Evolutionary conservation across 2,888 invertebrate genomes (phyloP).

Genomic region (Meiosimyza platycephala): DNA sequence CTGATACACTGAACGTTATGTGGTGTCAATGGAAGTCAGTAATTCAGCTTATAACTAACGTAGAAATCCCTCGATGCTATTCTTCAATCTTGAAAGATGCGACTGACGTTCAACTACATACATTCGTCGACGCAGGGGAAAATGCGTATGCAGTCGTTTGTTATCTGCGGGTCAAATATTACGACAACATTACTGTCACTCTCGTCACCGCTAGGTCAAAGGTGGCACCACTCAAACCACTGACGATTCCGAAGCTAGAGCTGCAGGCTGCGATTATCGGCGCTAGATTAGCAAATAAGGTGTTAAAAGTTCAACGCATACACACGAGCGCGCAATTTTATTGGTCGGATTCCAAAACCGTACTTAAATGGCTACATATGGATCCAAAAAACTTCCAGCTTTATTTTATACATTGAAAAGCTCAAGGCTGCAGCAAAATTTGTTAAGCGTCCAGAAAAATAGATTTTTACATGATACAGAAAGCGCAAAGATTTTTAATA

Average conservation of each 20-base stretch:
- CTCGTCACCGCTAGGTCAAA: neutral
- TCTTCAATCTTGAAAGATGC: slow-evolving; percentile 25
- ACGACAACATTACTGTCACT: neutral
- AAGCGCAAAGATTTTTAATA: slow-evolving; percentile 16
- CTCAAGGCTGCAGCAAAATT: slow-evolving; percentile 2
- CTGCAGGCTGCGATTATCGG: slow-evolving; percentile 38
- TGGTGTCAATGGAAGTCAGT: slow-evolving; percentile 38
- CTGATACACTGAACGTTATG: slow-evolving; percentile 22
- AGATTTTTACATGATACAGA: neutral
- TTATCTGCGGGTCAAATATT: neutral
- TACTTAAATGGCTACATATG: slow-evolving; percentile 41
- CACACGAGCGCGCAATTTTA: neutral
- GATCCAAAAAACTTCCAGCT: slow-evolving; percentile 39
- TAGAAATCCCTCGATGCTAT: slow-evolving; percentile 34
- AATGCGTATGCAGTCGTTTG: neutral
- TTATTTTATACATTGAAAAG: slow-evolving; percentile 7
- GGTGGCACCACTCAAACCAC: neutral
- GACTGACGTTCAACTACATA: slow-evolving; percentile 42
- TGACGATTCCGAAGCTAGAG: slow-evolving; percentile 16
- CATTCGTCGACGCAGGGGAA: slow-evolving; percentile 8
- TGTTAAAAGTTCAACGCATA: slow-evolving; percentile 1
- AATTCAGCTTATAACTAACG: slow-evolving; percentile 19
- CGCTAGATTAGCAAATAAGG: slow-evolving; percentile 32
- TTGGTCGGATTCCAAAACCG: slow-evolving; percentile 42
- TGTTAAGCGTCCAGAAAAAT: neutral